Base-by-base conservation (phyloP, 1,140 invertebrate genomes). In the Drosophila repleta region DNA sequence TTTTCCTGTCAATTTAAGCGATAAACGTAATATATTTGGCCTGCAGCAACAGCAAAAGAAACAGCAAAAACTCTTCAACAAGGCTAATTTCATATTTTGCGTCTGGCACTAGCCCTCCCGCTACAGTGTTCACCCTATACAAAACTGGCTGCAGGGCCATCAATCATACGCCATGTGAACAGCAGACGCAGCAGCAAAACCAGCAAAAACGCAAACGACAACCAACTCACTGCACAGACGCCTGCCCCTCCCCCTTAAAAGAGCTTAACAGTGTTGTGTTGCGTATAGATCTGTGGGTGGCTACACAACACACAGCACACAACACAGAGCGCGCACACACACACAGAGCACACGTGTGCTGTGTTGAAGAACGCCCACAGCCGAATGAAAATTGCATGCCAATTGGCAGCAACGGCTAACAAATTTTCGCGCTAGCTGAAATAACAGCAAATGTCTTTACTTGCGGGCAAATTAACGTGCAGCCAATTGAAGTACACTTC, bases 141-240 rank as follows among this genome's bases (percentile, higher is more conserved):
- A 11, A 29, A 37, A 53, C 48, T 76, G 71, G 41, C 75, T 75
- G 67, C 78, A 88, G 79, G 72, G 71, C 79, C 75, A 87, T 87
- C 83, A 87, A 88, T 87, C 83, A 87, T 87, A 87, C 83, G 83
- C 83, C 83, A 79, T 88, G 72, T 88, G 66, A 87, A 69, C 82
- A 78, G 55, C 77, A 75, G 66, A 84, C 61, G 68, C 71, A 66
- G 70, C 56, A 43, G 49, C 46, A 55, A 52, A 20, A 46, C n/a
- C n/a, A 43, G 17, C 39, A 17, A 20, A 63, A 58, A n/a, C 24
- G 20, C 56, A 55, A 72, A 55, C 51, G 43, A 56, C 60, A 77
- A 62, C 56, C 76, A 63, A 83, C 80, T 81, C 78, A 83, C 71
- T 82, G 65, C 24, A 62, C 53, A 72, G 48, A 15, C 61, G 49